A percentile compares a stretch with the other conserved stretches of the same genome.
These are phyloP conservation scores for Stenichneumon culpator DNA, from an alignment of 2,888 invertebrate genomes.

Conservation along the genomic window DNA sequence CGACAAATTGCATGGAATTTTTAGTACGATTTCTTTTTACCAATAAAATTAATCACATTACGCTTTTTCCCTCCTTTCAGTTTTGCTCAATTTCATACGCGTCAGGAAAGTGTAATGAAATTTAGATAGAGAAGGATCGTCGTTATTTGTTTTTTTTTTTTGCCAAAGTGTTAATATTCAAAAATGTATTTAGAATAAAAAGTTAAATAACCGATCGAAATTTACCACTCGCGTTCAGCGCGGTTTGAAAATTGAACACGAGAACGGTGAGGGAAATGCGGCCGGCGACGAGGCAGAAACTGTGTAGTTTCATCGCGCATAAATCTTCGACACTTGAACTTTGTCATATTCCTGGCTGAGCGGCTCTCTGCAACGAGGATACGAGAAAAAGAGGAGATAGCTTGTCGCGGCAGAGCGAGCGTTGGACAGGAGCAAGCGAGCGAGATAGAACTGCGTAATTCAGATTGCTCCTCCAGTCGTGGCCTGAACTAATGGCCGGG, in stretches of 20 bases:
- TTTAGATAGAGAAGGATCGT: too few relatives aligned
- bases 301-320: neutral
- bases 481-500: conserved; percentile 44
- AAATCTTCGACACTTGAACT: conserved; percentile 12
- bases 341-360: conserved; percentile 8
- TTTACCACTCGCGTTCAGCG: too few relatives aligned
- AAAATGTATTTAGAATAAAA: too few relatives aligned
- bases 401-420: conserved; percentile 3
- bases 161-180: too few relatives aligned
- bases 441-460: conserved; percentile 56
- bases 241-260: neutral
- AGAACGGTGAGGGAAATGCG: neutral
- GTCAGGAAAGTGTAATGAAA: too few relatives aligned
- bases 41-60: too few relatives aligned
- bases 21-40: neutral
- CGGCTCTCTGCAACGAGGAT: neutral
- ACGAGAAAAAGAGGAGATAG: neutral
- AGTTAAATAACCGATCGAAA: too few relatives aligned
- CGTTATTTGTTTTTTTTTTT: too few relatives aligned
- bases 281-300: neutral
- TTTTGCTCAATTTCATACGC: too few relatives aligned
- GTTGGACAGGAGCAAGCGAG: conserved; percentile 28
- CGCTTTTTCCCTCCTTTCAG: too few relatives aligned
- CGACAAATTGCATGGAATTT: too few relatives aligned
- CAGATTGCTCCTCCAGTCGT: conserved; percentile 53